Conservation (phyloP, 2,113 vertebrate genomes). For the Machaerirhynchus nigripectus region DNA sequence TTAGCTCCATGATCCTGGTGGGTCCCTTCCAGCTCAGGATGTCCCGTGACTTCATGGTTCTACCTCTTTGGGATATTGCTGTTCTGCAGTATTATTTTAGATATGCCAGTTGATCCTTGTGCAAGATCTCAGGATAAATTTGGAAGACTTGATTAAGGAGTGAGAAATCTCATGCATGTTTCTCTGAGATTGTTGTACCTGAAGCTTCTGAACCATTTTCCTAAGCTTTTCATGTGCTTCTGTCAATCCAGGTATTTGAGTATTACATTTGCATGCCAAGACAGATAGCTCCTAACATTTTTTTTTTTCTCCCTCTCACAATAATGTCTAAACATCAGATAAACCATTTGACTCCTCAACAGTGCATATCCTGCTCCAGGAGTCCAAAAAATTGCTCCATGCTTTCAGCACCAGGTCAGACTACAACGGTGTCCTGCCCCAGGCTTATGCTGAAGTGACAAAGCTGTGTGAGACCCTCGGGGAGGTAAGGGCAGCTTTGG, state of each 20-base stretch:
- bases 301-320: neutral
- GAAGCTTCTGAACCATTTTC: neutral
- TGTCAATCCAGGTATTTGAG: neutral
- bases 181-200: neutral
- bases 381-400: slow-evolving; percentile 76
- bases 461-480: slow-evolving; percentile 58
- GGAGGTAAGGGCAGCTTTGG: slow-evolving; percentile 70
- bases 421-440: slow-evolving; percentile 72
- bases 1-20: fast-evolving
- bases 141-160: neutral
- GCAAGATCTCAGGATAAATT: neutral
- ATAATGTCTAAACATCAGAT: slow-evolving; percentile 60
- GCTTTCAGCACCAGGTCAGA: slow-evolving; percentile 78
- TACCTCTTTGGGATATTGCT: neutral
- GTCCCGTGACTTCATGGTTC: neutral
- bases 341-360: slow-evolving; percentile 46
- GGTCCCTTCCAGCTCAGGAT: neutral
- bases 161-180: neutral
- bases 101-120: neutral
- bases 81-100: neutral
- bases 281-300: neutral
- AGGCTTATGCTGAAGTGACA: slow-evolving; percentile 69
- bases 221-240: neutral
- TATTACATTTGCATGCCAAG: neutral
- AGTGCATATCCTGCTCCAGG: slow-evolving; percentile 54